phyloP scores from a whole-genome alignment of 2,113 vertebrate genomes.

The Chaetodon trifascialis region DNA sequence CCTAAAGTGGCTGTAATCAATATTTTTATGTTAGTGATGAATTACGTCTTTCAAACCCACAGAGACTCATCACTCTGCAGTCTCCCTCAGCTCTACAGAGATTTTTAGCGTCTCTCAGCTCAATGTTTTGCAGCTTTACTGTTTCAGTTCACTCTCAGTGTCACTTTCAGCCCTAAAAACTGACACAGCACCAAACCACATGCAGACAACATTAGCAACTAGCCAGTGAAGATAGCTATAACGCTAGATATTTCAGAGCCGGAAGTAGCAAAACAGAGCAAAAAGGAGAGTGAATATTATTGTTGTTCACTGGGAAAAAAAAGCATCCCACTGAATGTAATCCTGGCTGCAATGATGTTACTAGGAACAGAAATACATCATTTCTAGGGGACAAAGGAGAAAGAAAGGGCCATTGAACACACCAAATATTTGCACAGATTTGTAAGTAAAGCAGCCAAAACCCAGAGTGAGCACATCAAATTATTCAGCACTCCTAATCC shows the following conservation, averaged over 20 bases:
- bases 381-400: not conserved
- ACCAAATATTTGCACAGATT: constrained; percentile 24
- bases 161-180: too few species aligned
- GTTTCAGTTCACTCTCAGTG: not conserved
- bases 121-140: not conserved
- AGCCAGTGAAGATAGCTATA: not conserved
- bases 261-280: not conserved
- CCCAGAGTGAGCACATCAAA: constrained; percentile 36
- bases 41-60: not conserved
- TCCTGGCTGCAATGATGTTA: not conserved
- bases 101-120: too few species aligned
- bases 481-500: constrained; percentile 47
- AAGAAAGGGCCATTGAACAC: not conserved
- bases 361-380: not conserved
- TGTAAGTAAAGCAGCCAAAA: constrained; percentile 48
- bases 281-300: not conserved
- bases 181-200: not conserved
- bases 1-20: too few species aligned
- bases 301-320: not conserved
- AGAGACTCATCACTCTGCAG: not conserved
- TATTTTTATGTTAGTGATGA: not conserved
- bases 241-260: not conserved
- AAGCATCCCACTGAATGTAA: not conserved
- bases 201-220: not conserved
- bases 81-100: not conserved